Conservation (phyloP, 2,888 invertebrate species). For the Acleris emargana region DNA sequence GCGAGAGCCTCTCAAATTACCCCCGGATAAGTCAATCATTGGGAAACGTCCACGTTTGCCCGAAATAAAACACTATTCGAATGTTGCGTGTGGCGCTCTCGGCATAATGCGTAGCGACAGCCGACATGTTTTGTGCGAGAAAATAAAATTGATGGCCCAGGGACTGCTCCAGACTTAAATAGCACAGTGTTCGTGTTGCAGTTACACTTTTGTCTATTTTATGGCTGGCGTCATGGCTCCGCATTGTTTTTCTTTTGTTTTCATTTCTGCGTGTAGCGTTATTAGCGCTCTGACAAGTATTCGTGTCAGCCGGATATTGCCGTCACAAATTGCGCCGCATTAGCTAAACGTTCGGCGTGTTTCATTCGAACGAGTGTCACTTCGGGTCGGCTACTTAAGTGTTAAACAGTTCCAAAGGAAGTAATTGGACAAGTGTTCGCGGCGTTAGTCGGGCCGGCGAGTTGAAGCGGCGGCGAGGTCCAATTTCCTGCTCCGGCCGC, state of each 20-base stretch:
- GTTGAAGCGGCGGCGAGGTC: slow-evolving; percentile 60
- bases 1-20: slow-evolving; percentile 80
- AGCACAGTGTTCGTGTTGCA: slow-evolving; percentile 74
- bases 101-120: slow-evolving; percentile 80
- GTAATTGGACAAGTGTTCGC: slow-evolving; percentile 77
- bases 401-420: slow-evolving; percentile 59
- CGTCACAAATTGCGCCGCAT: slow-evolving; percentile 59
- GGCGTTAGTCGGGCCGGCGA: slow-evolving; percentile 40
- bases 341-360: slow-evolving; percentile 48
- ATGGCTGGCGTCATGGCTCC: slow-evolving; percentile 70
- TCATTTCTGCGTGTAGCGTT: slow-evolving; percentile 66
- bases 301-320: slow-evolving; percentile 69
- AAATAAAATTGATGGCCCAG: slow-evolving; percentile 82
- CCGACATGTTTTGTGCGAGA: slow-evolving; percentile 83
- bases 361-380: slow-evolving; percentile 64
- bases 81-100: slow-evolving; percentile 79
- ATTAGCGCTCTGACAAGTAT: slow-evolving; percentile 71
- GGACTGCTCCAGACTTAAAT: slow-evolving; percentile 77
- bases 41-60: slow-evolving; percentile 76
- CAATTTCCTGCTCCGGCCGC: slow-evolving; percentile 76
- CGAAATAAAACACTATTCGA: slow-evolving; percentile 78
- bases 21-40: slow-evolving; percentile 84
- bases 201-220: slow-evolving; percentile 81
- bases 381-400: slow-evolving; percentile 53
- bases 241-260: slow-evolving; percentile 56